These are phyloP conservation scores for Rhingia campestris DNA, from an alignment of 2,888 invertebrate species.

Conservation along the genomic window DNA sequence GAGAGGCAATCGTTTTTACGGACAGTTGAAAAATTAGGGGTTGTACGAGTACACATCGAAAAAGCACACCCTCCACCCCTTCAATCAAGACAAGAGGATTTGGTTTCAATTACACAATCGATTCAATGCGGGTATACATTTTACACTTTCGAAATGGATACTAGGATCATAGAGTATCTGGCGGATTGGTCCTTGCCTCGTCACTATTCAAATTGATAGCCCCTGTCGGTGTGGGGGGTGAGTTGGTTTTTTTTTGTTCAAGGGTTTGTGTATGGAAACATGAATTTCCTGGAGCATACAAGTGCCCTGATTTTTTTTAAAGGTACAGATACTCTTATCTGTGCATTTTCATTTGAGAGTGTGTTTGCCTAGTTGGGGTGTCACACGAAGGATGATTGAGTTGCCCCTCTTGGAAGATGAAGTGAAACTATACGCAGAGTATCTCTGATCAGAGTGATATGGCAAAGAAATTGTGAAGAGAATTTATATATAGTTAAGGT, in stretches of 20 bases:
- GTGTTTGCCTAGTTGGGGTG: conserved; percentile 53
- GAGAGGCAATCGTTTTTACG: conserved; percentile 70
- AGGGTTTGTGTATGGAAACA: conserved; percentile 25
- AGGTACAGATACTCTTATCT: conserved; percentile 7
- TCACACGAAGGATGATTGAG: conserved; percentile 13
- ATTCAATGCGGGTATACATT: conserved; percentile 57
- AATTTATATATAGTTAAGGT: conserved; percentile 19
- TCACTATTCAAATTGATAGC: conserved; percentile 53
- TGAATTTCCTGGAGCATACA: conserved; percentile 55
- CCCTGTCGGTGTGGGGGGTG: conserved; percentile 34
- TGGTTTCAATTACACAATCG: conserved; percentile 63
- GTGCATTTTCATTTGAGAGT: conserved; percentile 58
- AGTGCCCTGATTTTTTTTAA: conserved; percentile 52
- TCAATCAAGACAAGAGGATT: neutral
- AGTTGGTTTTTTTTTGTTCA: conserved; percentile 4
- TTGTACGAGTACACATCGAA: conserved; percentile 19
- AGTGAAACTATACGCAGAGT: neutral
- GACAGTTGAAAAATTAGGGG: conserved; percentile 74
- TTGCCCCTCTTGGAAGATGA: conserved; percentile 14
- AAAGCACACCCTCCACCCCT: conserved; percentile 16
- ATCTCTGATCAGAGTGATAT: conserved; percentile 19
- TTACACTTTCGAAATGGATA: conserved; percentile 41
- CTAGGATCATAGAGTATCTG: conserved; percentile 44
- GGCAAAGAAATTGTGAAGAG: conserved; percentile 1
- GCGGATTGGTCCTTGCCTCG: conserved; percentile 39